phyloP scores from a whole-genome alignment of 2,797 vertebrate species.

The Parotocinclus haroldoi region DNA sequence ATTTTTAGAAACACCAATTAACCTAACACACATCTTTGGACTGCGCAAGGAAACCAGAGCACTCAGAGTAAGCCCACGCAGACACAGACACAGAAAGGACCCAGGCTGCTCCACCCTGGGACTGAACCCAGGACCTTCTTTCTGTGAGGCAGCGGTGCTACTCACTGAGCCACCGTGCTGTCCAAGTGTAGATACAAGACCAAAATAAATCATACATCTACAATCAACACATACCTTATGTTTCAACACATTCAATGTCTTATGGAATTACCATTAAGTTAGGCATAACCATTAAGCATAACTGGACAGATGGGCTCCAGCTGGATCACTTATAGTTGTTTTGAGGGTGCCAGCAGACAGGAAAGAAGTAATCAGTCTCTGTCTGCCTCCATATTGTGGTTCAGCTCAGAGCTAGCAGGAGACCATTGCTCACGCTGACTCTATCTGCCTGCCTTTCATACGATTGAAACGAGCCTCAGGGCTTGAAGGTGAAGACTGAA shows the following conservation, averaged over 20 bases:
- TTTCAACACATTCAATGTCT: background rate
- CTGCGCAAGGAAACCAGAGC: too few species aligned
- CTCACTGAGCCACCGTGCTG: too few species aligned
- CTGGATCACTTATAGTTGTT: slow-evolving; percentile 38
- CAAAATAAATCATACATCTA: too few species aligned
- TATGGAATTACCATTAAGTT: slow-evolving; percentile 12
- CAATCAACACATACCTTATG: too few species aligned
- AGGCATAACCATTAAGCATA: slow-evolving; percentile 1
- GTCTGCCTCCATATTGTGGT: slow-evolving; percentile 52
- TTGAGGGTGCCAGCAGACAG: slow-evolving; percentile 53
- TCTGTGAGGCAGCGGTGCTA: too few species aligned
- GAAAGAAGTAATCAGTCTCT: slow-evolving; percentile 57
- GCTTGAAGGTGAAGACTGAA: slow-evolving; percentile 16
- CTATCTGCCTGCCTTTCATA: slow-evolving; percentile 46
- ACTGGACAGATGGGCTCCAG: slow-evolving; percentile 26
- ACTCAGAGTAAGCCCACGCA: too few species aligned
- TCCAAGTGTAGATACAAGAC: too few species aligned
- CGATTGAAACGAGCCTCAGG: slow-evolving; percentile 38
- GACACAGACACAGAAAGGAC: too few species aligned
- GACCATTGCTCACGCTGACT: slow-evolving; percentile 62
- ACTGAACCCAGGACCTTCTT: too few species aligned
- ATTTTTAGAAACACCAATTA: too few species aligned
- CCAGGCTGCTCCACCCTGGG: too few species aligned
- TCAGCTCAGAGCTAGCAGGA: slow-evolving; percentile 47
- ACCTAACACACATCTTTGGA: too few species aligned